Conservation (phyloP, 2,888 invertebrate genomes). For the Asteroscopus sphinx region DNA sequence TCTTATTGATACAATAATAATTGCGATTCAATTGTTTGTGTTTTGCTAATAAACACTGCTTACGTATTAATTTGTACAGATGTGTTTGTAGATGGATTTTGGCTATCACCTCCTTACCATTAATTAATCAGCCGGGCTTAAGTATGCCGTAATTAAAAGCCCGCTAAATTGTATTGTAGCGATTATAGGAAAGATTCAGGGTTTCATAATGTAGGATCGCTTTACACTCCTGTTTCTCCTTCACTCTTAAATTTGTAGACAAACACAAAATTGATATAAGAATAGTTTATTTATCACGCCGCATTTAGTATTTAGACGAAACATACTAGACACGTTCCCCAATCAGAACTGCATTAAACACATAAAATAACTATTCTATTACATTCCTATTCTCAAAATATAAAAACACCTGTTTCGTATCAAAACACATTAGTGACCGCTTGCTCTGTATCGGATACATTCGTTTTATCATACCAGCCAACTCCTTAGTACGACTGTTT, state of each 20-base stretch:
- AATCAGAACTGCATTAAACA: constrained; percentile 30
- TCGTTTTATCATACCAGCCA: constrained; percentile 42
- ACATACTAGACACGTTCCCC: constrained; percentile 5
- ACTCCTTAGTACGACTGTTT: constrained; percentile 32
- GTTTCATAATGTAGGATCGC: too few relatives aligned
- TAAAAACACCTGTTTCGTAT: constrained; percentile 53
- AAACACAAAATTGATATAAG: constrained; percentile 9
- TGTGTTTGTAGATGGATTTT: too few relatives aligned
- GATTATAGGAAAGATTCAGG: too few relatives aligned
- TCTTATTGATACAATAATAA: constrained; percentile 6
- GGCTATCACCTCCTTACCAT: too few relatives aligned
- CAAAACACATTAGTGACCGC: constrained; percentile 54
- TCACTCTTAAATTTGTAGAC: not conserved
- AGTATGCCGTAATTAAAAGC: too few relatives aligned
- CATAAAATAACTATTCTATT: constrained; percentile 32
- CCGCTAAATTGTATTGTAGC: too few relatives aligned
- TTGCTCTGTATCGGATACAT: constrained; percentile 40
- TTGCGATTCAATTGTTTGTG: constrained; percentile 6
- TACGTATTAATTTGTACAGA: too few relatives aligned
- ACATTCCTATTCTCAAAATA: constrained; percentile 28
- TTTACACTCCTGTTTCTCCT: not conserved
- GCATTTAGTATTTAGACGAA: constrained; percentile 2
- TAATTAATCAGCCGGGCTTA: not conserved
- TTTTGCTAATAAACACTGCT: constrained; percentile 2
- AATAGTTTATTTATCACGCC: constrained; percentile 17